Base-by-base conservation (phyloP, 1,140 invertebrate genomes). In the Drosophila seguyi region DNA sequence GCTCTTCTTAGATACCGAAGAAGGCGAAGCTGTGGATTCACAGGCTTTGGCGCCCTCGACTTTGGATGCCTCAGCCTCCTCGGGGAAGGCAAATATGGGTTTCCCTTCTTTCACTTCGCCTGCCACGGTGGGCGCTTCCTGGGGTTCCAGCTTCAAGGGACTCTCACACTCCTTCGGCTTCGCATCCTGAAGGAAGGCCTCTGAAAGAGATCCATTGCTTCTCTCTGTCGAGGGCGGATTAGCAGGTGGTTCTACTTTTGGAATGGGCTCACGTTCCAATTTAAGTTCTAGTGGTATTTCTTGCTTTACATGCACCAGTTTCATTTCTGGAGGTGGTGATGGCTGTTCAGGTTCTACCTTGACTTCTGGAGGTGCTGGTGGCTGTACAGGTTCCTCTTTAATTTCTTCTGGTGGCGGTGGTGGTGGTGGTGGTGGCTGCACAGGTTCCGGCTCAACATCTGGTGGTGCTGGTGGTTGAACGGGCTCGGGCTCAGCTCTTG, bases 1-100 rank as follows among this genome's bases (percentile, higher is more conserved):
- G 44, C 53, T 34, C 6, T 79, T 92, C 38, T 92, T 92, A 0
- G 77, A 90, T 0, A 78, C 75, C 1, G 60, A 76, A 11, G 73
- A 63, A 20, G 83, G 79, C 20, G 86, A 78, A 0, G 48, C 57
- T 18, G 25, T 79, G 6, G 62, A 38, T 38, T 81, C 74, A 1
- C 11, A 14, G 3, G 57, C 31, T 10, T 81, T 86, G 3, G 36
- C 34, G 7, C 14, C 5, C 1, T 75, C 79, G 2, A 65, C 74
- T 45, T 75, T 86, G 0, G 47, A 31, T 1, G 38, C 20, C 10
- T 39, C 57, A 18, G 45, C 8, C 22, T 48, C 38, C 10, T 58
- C 44, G 5, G 66, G 52, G 4, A 14, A 14, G 0, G 44, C 18
- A n/a, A 59, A 31, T 14, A 38, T 34, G 3, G n/a, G 7, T 20